Evolutionary conservation across 2,888 invertebrate species (phyloP).

Genomic region (Lepidonotus clava): DNA sequence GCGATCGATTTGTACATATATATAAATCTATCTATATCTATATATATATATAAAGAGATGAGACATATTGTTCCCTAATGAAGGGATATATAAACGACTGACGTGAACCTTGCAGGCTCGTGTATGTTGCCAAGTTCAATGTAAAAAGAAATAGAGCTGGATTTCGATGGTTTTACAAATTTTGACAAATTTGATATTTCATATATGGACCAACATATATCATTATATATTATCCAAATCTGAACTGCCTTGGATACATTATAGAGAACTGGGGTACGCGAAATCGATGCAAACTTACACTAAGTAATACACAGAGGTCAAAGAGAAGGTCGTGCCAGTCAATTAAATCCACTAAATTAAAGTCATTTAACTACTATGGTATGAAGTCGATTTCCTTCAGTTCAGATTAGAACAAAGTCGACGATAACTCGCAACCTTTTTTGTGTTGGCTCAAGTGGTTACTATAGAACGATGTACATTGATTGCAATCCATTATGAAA

Average conservation of each 20-base stretch:
- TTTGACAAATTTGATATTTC: constrained; percentile 44
- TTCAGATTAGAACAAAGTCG: not conserved
- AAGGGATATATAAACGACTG: not conserved
- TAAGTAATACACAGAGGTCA: not conserved
- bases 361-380: not conserved
- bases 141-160: not conserved
- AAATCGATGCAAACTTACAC: constrained; percentile 5
- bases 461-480: not conserved
- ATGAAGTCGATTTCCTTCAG: not conserved
- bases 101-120: not conserved
- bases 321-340: not conserved
- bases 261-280: not conserved
- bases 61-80: not conserved
- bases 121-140: not conserved
- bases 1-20: not conserved
- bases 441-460: not conserved
- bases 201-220: constrained; percentile 40
- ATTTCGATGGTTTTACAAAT: constrained; percentile 39
- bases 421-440: not conserved
- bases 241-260: constrained; percentile 38
- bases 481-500: not conserved
- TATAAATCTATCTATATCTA: not conserved
- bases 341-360: not conserved
- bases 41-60: not conserved
- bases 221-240: constrained; percentile 9